A percentile compares a stretch with the other conserved stretches of the same genome.
These are phyloP conservation scores for Albula goreensis DNA, from an alignment of 2,113 vertebrate genomes.

Conservation along the genomic window DNA sequence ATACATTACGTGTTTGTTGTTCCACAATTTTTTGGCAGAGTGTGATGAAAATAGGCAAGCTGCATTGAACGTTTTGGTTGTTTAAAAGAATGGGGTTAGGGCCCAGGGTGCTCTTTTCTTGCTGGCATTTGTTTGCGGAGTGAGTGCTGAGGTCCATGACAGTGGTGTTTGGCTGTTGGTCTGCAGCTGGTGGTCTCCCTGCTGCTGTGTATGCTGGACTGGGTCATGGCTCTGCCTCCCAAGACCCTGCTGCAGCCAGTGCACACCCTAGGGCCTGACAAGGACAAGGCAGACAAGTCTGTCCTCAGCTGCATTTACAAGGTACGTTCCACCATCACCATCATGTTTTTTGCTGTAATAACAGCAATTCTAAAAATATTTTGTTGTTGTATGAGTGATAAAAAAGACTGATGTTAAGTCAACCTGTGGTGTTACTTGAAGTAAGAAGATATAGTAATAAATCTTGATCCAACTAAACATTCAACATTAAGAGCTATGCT, in stretches of 20 bases:
- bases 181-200: constrained; percentile 91
- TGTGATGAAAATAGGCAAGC: not conserved
- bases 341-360: too few species aligned
- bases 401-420: too few species aligned
- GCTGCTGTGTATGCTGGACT: constrained; percentile 93
- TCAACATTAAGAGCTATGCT: not conserved
- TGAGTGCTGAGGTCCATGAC: not conserved
- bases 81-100: not conserved
- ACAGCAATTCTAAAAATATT: too few species aligned
- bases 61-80: not conserved
- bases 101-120: not conserved
- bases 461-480: too few species aligned
- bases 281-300: constrained; percentile 84
- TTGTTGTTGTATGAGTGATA: too few species aligned
- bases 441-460: too few species aligned
- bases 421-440: too few species aligned
- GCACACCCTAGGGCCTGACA: constrained; percentile 77
- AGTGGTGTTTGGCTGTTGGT: not conserved
- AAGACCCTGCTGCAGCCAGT: constrained; percentile 87
- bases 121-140: not conserved
- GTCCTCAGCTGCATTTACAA: constrained; percentile 95
- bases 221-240: constrained; percentile 95
- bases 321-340: constrained; percentile 60
- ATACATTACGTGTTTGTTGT: not conserved
- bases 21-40: not conserved